phyloP scores from a whole-genome alignment of 2,888 invertebrate genomes.

The Tupiocoris notatus region DNA sequence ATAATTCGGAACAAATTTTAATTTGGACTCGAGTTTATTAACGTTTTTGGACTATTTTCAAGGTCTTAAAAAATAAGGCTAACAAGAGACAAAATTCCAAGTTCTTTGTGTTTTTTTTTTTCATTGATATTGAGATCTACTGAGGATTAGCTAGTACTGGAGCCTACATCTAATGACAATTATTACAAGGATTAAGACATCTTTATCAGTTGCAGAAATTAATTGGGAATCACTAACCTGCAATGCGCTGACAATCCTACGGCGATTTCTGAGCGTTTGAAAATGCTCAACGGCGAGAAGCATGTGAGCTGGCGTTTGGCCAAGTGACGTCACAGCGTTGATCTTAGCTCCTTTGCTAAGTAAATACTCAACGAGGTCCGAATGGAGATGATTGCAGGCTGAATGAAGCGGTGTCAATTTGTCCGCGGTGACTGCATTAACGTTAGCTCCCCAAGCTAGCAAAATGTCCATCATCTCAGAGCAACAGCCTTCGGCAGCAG shows the following conservation, averaged over 20 bases:
- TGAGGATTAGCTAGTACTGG: too few relatives aligned
- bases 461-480: constrained; percentile 4
- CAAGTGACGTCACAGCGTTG: neutral
- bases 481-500: neutral
- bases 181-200: too few relatives aligned
- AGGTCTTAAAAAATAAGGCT: too few relatives aligned
- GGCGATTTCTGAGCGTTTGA: neutral
- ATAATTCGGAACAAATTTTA: too few relatives aligned
- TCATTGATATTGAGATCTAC: too few relatives aligned
- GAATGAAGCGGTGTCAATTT: constrained; percentile 14
- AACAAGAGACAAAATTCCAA: too few relatives aligned
- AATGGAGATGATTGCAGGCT: constrained; percentile 2
- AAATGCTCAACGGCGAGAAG: neutral
- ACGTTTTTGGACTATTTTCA: too few relatives aligned
- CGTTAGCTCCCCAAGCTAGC: neutral
- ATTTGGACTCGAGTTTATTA: too few relatives aligned
- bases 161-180: too few relatives aligned
- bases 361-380: neutral
- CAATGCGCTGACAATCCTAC: neutral
- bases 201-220: too few relatives aligned
- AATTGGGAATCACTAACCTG: neutral
- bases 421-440: neutral
- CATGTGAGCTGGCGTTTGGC: constrained; percentile 16
- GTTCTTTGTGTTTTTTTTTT: too few relatives aligned
- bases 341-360: constrained; percentile 5